Evolutionary conservation across 2,797 vertebrate genomes (phyloP).

Genomic region (Lerista edwardsae): DNA sequence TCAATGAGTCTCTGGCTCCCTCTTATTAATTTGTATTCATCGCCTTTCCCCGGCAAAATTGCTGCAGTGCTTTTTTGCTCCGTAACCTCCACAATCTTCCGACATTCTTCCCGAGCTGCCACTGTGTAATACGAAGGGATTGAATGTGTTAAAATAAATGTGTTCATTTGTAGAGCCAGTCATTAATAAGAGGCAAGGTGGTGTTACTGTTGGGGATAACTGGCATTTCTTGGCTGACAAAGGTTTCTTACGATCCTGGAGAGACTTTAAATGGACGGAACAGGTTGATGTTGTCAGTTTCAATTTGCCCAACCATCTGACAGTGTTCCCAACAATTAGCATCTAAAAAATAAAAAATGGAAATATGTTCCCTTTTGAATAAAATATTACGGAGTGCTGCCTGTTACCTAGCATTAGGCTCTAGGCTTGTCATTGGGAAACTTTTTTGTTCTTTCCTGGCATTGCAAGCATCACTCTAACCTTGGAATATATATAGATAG

Average conservation of each 20-base stretch:
- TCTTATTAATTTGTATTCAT: constrained; percentile 42
- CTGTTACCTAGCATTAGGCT: constrained; percentile 49
- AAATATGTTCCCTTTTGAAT: constrained; percentile 63
- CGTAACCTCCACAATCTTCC: constrained; percentile 51
- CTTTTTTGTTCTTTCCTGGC: constrained; percentile 52
- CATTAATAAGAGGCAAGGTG: constrained; percentile 73
- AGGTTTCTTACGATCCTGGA: constrained; percentile 66
- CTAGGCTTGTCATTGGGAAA: constrained; percentile 52
- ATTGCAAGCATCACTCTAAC: constrained; percentile 59
- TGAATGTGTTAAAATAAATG: constrained; percentile 45
- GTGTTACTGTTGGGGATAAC: constrained; percentile 67
- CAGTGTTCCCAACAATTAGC: constrained; percentile 76
- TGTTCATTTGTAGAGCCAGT: constrained; percentile 64
- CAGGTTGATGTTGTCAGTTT: constrained; percentile 80
- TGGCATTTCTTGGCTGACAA: constrained; percentile 64
- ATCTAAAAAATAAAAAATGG: constrained; percentile 60
- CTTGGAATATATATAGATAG: constrained; percentile 65
- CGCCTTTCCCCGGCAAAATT: constrained; percentile 35
- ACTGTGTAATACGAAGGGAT: constrained; percentile 45
- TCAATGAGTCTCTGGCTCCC: not conserved
- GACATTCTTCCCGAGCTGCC: not conserved
- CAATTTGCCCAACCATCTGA: constrained; percentile 76
- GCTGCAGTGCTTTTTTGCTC: constrained; percentile 2
- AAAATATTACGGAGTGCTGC: constrained; percentile 51
- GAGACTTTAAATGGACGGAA: constrained; percentile 71